These are phyloP conservation scores for Coleophora flavipennella DNA, from an alignment of 2,888 invertebrate genomes.

Conservation along the genomic window DNA sequence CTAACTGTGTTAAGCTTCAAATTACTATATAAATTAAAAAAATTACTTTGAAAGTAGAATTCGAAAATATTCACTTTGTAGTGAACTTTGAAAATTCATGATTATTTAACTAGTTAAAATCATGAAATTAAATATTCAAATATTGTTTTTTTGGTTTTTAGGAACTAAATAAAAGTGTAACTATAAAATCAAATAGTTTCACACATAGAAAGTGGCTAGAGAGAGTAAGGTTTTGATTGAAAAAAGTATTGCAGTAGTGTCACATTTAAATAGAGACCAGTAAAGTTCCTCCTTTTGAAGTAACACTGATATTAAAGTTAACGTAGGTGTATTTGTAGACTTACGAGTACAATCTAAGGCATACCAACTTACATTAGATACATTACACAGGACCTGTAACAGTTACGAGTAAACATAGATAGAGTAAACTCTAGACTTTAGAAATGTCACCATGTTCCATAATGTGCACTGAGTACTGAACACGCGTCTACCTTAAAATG, in stretches of 20 bases:
- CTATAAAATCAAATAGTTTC: constrained; percentile 11
- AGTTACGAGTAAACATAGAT: no score
- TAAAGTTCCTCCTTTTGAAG: constrained; percentile 20
- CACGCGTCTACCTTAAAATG: constrained; percentile 13
- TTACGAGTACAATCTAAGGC: no score
- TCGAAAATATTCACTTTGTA: no score
- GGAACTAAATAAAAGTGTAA: constrained; percentile 6
- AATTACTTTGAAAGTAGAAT: no score
- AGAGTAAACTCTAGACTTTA: no score
- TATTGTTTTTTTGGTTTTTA: no score
- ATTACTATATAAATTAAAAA: no score
- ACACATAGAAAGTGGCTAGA: constrained; percentile 7
- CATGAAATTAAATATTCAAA: no score
- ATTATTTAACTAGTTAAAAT: no score
- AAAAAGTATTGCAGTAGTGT: constrained; percentile 12
- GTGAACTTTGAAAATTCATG: no score
- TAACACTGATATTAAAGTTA: neutral
- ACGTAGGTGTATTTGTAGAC: neutral
- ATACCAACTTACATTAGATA: neutral
- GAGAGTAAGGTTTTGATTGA: constrained; percentile 18
- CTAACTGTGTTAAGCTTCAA: no score
- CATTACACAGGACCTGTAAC: constrained; percentile 1
- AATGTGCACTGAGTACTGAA: neutral
- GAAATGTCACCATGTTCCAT: no score
- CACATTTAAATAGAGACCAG: constrained; percentile 18